Evolutionary conservation across 2,113 vertebrate species (phyloP).

Genomic region (Podarcis raffonei): DNA sequence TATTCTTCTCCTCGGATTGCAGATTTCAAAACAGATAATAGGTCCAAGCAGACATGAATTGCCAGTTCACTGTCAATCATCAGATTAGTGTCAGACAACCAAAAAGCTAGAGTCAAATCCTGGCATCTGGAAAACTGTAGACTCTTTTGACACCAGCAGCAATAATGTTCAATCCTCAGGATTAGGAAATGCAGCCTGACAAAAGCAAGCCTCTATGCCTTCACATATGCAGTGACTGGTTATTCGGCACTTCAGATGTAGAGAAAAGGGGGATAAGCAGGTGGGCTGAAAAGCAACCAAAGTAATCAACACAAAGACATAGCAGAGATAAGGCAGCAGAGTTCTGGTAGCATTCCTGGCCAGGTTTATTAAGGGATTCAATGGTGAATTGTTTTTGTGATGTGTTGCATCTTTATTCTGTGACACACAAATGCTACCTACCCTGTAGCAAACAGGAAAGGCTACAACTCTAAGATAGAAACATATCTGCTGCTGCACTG

Average conservation of each 20-base stretch:
- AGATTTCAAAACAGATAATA: not conserved
- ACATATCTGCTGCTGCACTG: not conserved
- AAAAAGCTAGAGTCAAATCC: not conserved
- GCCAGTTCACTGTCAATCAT: not conserved
- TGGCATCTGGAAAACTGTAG: not conserved
- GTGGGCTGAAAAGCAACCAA: not conserved
- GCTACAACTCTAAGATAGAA: not conserved
- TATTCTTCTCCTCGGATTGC: too few relatives aligned
- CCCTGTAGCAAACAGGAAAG: not conserved
- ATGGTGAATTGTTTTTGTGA: not conserved
- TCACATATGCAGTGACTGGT: not conserved
- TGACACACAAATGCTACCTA: not conserved
- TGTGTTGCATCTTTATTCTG: not conserved
- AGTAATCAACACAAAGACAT: not conserved
- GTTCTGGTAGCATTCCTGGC: not conserved
- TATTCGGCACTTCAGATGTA: not conserved
- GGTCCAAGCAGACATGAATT: too few relatives aligned
- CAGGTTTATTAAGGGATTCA: not conserved
- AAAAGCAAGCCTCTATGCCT: not conserved
- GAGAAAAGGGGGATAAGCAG: not conserved
- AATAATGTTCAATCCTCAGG: not conserved
- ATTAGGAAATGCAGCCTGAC: not conserved
- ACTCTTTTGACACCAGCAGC: not conserved
- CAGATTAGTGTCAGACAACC: not conserved
- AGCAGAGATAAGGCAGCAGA: not conserved